A percentile compares a stretch with the other conserved stretches of the same genome.
These are phyloP conservation scores for Scelioninae gen. 2 DNA, from an alignment of 2,888 invertebrate species.

Conservation along the genomic window DNA sequence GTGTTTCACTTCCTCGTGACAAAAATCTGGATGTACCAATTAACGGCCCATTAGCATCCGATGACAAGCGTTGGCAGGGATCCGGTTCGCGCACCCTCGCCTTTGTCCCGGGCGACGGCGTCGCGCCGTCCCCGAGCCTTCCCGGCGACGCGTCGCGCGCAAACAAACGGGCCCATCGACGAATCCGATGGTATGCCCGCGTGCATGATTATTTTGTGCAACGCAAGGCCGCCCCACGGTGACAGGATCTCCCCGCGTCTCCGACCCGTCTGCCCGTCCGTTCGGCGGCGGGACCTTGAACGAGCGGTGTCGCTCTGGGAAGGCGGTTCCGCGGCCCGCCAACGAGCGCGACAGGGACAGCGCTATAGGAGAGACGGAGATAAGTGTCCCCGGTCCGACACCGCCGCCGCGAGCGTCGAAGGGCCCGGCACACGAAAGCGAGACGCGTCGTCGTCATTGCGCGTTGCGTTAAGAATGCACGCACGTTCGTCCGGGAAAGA, in stretches of 20 bases:
- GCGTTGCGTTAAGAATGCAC: conserved; percentile 52
- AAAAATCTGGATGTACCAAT: conserved; percentile 20
- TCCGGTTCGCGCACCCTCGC: conserved; percentile 14
- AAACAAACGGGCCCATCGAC: conserved; percentile 55
- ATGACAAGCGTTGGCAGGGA: conserved; percentile 32
- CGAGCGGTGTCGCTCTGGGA: too few relatives aligned
- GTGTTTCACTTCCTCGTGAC: not conserved
- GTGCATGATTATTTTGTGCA: conserved; percentile 72
- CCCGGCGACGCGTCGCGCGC: conserved; percentile 23
- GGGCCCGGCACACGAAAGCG: too few relatives aligned
- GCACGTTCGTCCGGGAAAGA: conserved; percentile 17
- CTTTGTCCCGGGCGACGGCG: conserved; percentile 22
- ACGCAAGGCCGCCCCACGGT: conserved; percentile 71
- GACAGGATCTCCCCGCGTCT: conserved; percentile 68
- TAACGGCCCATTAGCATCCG: conserved; percentile 24
- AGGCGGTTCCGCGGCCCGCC: too few relatives aligned
- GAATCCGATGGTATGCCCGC: conserved; percentile 68
- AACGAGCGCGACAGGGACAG: too few relatives aligned
- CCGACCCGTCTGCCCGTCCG: conserved; percentile 57
- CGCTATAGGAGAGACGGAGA: conserved; percentile 57
- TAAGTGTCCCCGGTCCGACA: too few relatives aligned
- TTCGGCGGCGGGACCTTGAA: conserved; percentile 55
- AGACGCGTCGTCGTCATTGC: conserved; percentile 58
- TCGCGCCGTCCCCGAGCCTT: conserved; percentile 16
- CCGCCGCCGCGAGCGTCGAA: too few relatives aligned